Conservation (phyloP, 2,888 invertebrate species). For the Bombyx huttoni region DNA sequence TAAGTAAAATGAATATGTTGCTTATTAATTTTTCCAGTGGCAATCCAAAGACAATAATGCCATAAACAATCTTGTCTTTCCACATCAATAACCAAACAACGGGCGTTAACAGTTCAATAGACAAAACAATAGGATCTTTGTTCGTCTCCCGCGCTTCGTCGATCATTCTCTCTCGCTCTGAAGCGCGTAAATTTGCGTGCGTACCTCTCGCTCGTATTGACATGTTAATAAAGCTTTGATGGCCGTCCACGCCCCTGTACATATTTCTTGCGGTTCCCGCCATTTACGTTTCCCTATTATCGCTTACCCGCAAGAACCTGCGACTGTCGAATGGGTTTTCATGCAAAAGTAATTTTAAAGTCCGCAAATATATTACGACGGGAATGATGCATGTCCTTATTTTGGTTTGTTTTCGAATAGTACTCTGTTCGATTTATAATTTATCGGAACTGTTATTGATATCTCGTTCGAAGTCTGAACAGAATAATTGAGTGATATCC, state of each 20-base stretch:
- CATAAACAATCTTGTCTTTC: constrained; percentile 23
- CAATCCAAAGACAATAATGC: constrained; percentile 20
- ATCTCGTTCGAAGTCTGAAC: too few relatives aligned
- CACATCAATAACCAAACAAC: constrained; percentile 32
- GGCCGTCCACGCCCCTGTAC: constrained; percentile 29
- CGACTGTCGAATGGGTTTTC: constrained; percentile 13
- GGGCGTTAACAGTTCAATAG: constrained; percentile 31
- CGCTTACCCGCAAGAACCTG: constrained; percentile 8
- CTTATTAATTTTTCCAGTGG: constrained; percentile 16
- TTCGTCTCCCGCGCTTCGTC: constrained; percentile 34
- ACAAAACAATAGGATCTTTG: constrained; percentile 38
- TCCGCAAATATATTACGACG: neutral
- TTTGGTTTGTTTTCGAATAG: neutral
- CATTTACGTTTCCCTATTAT: constrained; percentile 17
- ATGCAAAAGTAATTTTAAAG: constrained; percentile 4
- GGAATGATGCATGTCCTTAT: neutral
- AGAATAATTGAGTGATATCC: too few relatives aligned
- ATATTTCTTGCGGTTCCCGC: constrained; percentile 15
- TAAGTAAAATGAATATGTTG: neutral
- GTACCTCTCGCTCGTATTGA: constrained; percentile 34
- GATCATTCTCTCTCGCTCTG: constrained; percentile 21
- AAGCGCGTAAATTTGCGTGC: constrained; percentile 14
- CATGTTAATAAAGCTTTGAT: constrained; percentile 47
- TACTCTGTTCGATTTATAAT: neutral
- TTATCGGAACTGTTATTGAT: neutral